Conservation (phyloP, 2,797 vertebrate genomes). For the Enteromius anoplus region DNA sequence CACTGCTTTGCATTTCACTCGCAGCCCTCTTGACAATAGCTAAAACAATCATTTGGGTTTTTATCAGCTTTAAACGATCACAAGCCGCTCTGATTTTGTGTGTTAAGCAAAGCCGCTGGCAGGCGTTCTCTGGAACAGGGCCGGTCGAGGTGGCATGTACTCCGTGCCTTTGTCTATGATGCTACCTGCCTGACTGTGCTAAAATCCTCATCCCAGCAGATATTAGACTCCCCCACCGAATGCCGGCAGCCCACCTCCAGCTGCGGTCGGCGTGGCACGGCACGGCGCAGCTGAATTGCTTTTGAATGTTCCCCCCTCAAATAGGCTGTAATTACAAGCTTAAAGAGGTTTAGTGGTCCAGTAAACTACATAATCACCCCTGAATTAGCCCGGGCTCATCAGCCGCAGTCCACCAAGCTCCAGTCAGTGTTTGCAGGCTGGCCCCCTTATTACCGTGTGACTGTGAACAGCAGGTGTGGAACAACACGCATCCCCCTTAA, state of each 20-base stretch:
- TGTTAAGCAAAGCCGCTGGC: slow-evolving; percentile 50
- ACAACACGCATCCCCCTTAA: slow-evolving; percentile 85
- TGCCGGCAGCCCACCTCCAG: slow-evolving; percentile 94
- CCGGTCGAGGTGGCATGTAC: slow-evolving; percentile 69
- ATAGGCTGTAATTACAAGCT: slow-evolving; percentile 99
- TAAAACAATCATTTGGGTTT: slow-evolving; percentile 50
- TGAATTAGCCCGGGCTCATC: slow-evolving; percentile 99
- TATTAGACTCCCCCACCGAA: slow-evolving; percentile 89
- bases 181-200: slow-evolving; percentile 78
- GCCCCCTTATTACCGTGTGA: slow-evolving; percentile 85
- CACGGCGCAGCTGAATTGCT: slow-evolving; percentile 87
- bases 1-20: slow-evolving; percentile 62
- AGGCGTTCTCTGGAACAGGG: slow-evolving; percentile 66
- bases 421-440: slow-evolving; percentile 91
- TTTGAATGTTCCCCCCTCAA: slow-evolving; percentile 98
- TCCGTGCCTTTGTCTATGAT: slow-evolving; percentile 57
- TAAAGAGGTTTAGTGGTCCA: slow-evolving; percentile 99
- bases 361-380: slow-evolving; percentile 99
- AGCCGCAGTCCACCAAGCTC: slow-evolving; percentile 97
- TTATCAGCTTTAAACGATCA: slow-evolving; percentile 51
- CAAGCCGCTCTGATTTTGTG: slow-evolving; percentile 52
- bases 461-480: slow-evolving; percentile 90
- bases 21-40: slow-evolving; percentile 46
- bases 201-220: slow-evolving; percentile 79
- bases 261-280: slow-evolving; percentile 88